Conservation (phyloP, 2,888 invertebrate genomes). For the Drosophila heteroneura region DNA sequence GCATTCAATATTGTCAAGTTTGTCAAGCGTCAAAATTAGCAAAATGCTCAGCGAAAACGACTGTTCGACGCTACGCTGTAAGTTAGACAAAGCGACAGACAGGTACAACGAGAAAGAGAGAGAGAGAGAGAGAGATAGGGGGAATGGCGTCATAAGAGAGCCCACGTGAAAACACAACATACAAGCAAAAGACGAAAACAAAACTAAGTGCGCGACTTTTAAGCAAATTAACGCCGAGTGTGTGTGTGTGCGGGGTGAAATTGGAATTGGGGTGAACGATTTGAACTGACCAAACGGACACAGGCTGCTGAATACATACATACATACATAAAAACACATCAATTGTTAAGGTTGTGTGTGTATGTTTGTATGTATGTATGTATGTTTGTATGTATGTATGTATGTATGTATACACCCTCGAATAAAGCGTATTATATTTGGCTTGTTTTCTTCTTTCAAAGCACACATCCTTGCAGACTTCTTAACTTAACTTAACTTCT, state of each 20-base stretch:
- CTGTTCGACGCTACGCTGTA: conserved; percentile 21
- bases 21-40: conserved; percentile 68
- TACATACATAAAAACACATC: background rate
- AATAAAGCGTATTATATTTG: background rate
- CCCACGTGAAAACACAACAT: conserved; percentile 41
- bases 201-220: conserved; percentile 26
- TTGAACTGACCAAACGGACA: conserved; percentile 1
- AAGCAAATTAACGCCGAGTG: conserved; percentile 1
- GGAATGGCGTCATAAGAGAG: conserved; percentile 17
- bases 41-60: conserved; percentile 45
- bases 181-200: conserved; percentile 45
- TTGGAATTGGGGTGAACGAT: background rate
- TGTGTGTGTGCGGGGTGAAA: background rate
- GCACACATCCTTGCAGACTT: background rate
- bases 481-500: background rate
- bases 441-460: background rate
- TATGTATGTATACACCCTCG: background rate
- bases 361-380: too few relatives aligned
- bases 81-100: conserved; percentile 9
- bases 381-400: too few relatives aligned
- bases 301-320: background rate
- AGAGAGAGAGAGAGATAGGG: background rate
- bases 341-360: background rate
- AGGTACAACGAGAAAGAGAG: conserved; percentile 9
- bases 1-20: conserved; percentile 40